Base-by-base conservation (phyloP, 1,140 invertebrate species). In the Trichonephila inaurata region DNA sequence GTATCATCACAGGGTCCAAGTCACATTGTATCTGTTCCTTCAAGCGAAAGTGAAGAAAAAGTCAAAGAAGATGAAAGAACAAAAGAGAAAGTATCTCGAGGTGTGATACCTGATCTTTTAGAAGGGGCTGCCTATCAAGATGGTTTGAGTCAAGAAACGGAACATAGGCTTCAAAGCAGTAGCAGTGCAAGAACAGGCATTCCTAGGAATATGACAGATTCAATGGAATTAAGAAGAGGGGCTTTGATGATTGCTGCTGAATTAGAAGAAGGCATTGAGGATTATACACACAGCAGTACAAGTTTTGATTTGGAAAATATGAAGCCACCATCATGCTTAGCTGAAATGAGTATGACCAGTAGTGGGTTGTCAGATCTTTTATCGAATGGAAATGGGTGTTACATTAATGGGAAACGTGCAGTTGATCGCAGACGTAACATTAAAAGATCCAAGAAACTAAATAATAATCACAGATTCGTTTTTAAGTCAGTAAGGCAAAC, bases 271-370 rank as follows among this genome's bases (percentile, higher is more conserved):
- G 69, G 77, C 8, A 51, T 89, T 40, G 94, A 94, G 81, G 94
- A 94, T 61, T 89, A 64, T 33, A 94, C 94, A 7, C 96, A 96
- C 94, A 97, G 97, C 95, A 96, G 96, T 24, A 96, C 95, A 92
- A 95, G 82, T 95, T 96, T 40, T 95, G 97, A 98, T 95, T 95
- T 98, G 62, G 98, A 98, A 85, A 96, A 97, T 83, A 96, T 98
- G 3, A 97, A 97, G 94, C 98, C 98, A 1, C 98, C 98, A 0
- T 98, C 98, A 1, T 97, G 97, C 72, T 96, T 96, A 95, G 95
- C 95, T 28, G 94, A 96, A 96, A 21, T 95, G 92, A 95, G 95
- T 83, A 95, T 95, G 94, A 95, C 95, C 62, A 95, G 95, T 94
- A 96, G 88, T 94, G 94, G 60, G 95, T 72, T 95, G 16, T 95